These are phyloP conservation scores for Semnornis frantzii DNA, from an alignment of 2,113 vertebrate genomes.

Conservation along the genomic window DNA sequence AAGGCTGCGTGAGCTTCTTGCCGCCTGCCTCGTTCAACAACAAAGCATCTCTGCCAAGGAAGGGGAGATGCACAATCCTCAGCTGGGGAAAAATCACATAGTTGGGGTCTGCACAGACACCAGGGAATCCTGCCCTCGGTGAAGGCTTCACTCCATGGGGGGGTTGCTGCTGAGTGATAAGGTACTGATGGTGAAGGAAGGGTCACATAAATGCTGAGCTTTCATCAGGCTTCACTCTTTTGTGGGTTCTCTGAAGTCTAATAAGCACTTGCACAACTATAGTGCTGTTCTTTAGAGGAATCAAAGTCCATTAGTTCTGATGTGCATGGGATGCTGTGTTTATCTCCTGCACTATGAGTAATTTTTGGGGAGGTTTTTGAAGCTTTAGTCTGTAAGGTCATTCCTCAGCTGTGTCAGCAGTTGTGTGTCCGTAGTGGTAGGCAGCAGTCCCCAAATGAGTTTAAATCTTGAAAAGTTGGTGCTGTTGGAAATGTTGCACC, in stretches of 20 bases:
- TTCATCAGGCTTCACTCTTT: background rate
- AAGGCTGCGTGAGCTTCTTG: background rate
- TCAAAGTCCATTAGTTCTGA: background rate
- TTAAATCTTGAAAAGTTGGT: background rate
- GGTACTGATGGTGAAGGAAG: background rate
- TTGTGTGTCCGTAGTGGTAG: background rate
- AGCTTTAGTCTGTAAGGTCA: background rate
- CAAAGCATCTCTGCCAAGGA: background rate
- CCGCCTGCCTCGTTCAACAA: background rate
- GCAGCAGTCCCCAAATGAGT: background rate
- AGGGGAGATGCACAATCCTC: background rate
- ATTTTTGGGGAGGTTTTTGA: background rate
- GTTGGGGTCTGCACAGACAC: background rate
- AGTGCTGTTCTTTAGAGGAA: background rate
- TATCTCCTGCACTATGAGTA: background rate
- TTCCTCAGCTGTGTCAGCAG: background rate
- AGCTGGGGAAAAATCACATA: background rate
- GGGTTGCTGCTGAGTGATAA: background rate
- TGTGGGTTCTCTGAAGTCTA: background rate
- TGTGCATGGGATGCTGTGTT: background rate
- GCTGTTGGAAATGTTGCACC: background rate
- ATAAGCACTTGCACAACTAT: background rate
- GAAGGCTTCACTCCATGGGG: background rate
- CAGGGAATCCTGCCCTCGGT: background rate
- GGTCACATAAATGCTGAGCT: background rate